These are phyloP conservation scores for Montipora cactus DNA, from an alignment of 64 coral and sea anemone genomes.

Conservation along the genomic window DNA sequence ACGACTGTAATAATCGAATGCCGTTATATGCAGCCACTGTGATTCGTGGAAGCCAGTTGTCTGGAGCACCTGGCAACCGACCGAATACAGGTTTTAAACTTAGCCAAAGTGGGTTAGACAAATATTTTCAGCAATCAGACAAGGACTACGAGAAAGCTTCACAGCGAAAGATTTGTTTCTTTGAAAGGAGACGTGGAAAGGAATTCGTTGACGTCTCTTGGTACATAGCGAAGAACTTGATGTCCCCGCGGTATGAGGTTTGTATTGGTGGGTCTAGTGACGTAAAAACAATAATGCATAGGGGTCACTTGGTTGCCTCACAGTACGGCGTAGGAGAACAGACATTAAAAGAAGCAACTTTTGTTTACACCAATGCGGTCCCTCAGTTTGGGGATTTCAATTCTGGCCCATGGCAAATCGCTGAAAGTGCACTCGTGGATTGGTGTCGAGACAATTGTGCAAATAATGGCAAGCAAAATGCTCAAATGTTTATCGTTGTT, in stretches of 20 bases:
- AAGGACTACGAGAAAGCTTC: not conserved
- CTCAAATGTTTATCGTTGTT: constrained; percentile 30
- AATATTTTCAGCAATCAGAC: not conserved
- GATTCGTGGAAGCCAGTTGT: not conserved
- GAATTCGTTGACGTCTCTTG: not conserved
- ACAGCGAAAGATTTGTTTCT: not conserved
- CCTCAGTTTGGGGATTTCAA: constrained; percentile 1
- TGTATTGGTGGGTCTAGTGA: not conserved
- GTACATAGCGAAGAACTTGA: not conserved
- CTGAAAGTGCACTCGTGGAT: not conserved
- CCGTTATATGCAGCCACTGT: constrained; percentile 12
- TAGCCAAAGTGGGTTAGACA: not conserved
- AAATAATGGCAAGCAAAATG: not conserved
- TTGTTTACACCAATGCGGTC: constrained; percentile 17
- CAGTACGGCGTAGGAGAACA: constrained; percentile 2
- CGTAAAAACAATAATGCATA: not conserved
- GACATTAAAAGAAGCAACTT: not conserved
- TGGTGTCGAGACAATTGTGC: not conserved
- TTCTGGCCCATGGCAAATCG: not conserved
- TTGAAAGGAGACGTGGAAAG: not conserved
- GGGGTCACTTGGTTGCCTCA: constrained; percentile 9
- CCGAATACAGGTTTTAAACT: not conserved
- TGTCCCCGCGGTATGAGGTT: not conserved
- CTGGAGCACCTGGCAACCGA: not conserved
- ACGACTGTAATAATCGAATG: constrained; percentile 15